These are phyloP conservation scores for Thecophora atra DNA, from an alignment of 2,888 invertebrate genomes.

Conservation along the genomic window DNA sequence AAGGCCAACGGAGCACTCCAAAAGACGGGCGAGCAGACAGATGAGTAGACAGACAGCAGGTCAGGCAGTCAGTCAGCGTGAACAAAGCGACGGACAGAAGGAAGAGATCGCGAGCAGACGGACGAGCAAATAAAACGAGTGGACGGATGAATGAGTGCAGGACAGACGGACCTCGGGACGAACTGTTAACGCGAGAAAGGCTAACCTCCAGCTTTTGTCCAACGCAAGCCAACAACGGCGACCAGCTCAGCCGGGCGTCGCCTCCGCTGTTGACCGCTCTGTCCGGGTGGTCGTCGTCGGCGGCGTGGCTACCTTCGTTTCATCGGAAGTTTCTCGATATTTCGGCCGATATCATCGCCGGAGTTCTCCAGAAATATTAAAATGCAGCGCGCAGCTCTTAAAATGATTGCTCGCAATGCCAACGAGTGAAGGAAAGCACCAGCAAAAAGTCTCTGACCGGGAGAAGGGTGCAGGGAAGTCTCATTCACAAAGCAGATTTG, in stretches of 20 bases:
- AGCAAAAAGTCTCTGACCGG: no score
- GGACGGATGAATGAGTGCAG: no score
- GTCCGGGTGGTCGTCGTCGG: conserved; percentile 13
- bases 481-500: conserved; percentile 5
- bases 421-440: not conserved
- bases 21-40: not conserved
- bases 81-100: no score
- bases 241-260: not conserved
- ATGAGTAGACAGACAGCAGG: no score
- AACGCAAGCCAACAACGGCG: no score
- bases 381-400: not conserved
- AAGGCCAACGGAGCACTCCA: not conserved
- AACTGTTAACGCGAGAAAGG: no score
- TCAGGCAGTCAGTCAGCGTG: not conserved
- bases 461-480: not conserved
- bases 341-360: not conserved
- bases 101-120: no score
- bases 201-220: no score
- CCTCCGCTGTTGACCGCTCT: not conserved
- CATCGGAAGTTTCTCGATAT: not conserved
- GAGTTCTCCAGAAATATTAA: conserved; percentile 2
- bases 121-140: no score
- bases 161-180: no score
- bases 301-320: not conserved
- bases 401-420: not conserved